A percentile compares a stretch with the other conserved stretches of the same genome.
phyloP scores from a whole-genome alignment of 2,888 invertebrate species.

The Ceraclea dissimilis region DNA sequence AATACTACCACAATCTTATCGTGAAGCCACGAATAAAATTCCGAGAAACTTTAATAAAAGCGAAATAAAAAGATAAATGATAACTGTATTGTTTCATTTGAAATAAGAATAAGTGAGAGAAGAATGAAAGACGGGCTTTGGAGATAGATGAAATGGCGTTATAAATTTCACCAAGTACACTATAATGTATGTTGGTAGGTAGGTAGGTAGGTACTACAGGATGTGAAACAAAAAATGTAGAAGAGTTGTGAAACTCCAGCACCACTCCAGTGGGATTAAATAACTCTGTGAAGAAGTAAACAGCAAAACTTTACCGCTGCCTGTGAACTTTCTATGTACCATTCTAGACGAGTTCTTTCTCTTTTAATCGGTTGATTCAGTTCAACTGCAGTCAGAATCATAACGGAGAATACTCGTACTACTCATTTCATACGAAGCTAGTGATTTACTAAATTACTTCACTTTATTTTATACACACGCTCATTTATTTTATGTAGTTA shows the following conservation, averaged over 20 bases:
- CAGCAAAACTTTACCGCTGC: slow-evolving; percentile 6
- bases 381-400: slow-evolving; percentile 4
- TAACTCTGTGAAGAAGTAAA: slow-evolving; percentile 3
- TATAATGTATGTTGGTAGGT: not conserved
- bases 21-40: not conserved
- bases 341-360: slow-evolving; percentile 2
- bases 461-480: slow-evolving; percentile 1
- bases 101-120: not conserved
- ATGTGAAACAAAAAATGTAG: not conserved
- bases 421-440: not conserved
- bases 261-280: slow-evolving; percentile 3
- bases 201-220: too few relatives aligned
- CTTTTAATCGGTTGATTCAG: slow-evolving; percentile 11
- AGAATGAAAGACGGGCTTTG: slow-evolving; percentile 2
- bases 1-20: not conserved
- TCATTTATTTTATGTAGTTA: not conserved
- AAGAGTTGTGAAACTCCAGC: not conserved
- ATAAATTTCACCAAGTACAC: not conserved
- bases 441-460: slow-evolving; percentile 8
- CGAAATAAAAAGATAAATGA: not conserved
- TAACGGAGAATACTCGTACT: slow-evolving; percentile 6
- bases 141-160: not conserved
- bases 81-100: slow-evolving; percentile 1
- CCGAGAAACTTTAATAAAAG: not conserved
- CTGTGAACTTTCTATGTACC: not conserved